Conservation (phyloP, 2,797 vertebrate species). For the Rhyacichthys aspro region DNA sequence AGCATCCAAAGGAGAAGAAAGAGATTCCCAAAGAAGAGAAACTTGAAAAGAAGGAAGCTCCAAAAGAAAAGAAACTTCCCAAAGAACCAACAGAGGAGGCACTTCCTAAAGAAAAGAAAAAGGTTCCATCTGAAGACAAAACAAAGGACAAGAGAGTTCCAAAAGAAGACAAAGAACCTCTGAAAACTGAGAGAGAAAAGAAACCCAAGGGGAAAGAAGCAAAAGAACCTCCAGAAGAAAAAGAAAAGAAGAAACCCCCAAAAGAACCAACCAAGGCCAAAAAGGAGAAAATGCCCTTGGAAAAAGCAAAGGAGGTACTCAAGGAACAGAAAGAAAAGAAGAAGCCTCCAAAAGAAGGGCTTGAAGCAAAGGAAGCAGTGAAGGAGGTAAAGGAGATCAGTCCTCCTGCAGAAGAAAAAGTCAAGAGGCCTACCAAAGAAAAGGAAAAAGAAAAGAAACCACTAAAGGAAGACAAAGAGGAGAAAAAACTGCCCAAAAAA, state of each 20-base stretch:
- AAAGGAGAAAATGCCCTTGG: slow-evolving; percentile 17
- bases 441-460: background rate
- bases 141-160: too few species aligned
- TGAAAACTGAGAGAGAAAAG: slow-evolving; percentile 2
- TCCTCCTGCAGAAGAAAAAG: slow-evolving; percentile 11
- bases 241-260: slow-evolving; percentile 7
- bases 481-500: background rate
- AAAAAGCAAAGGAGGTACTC: slow-evolving; percentile 4
- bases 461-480: background rate
- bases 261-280: slow-evolving; percentile 7
- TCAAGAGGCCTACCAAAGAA: slow-evolving; percentile 3
- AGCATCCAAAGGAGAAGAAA: too few species aligned
- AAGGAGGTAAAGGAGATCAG: slow-evolving; percentile 9
- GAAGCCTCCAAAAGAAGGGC: slow-evolving; percentile 5
- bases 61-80: slow-evolving; percentile 1
- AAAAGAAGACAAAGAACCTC: background rate
- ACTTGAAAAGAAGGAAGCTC: too few species aligned
- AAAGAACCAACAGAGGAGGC: background rate
- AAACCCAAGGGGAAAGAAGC: slow-evolving; percentile 9
- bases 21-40: too few species aligned
- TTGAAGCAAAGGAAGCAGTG: too few species aligned
- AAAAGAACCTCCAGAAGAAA: slow-evolving; percentile 16
- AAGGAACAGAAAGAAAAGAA: slow-evolving; percentile 14
- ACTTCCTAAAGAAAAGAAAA: too few species aligned
- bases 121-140: too few species aligned